A percentile compares a stretch with the other conserved stretches of the same genome.
Evolutionary conservation across 1,140 invertebrate genomes (phyloP).

Genomic region (Chironomus striatipennis): DNA sequence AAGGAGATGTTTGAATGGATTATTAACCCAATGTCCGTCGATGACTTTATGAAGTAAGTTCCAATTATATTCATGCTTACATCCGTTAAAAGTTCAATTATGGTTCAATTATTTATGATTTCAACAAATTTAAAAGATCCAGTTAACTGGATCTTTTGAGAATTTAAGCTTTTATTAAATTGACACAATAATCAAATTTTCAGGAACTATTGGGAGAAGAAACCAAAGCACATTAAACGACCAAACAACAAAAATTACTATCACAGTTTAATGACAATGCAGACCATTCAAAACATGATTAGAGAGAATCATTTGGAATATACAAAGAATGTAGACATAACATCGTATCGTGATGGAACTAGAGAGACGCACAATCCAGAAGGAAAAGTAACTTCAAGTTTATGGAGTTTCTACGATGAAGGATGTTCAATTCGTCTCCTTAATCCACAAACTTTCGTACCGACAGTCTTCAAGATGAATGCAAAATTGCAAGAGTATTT

Average conservation of each 20-base stretch:
- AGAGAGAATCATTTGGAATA: conserved; percentile 66
- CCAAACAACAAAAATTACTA: conserved; percentile 55
- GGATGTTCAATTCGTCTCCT: conserved; percentile 86
- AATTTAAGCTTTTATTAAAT: too few relatives aligned
- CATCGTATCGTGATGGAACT: conserved; percentile 67
- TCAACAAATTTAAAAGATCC: too few relatives aligned
- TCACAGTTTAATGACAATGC: conserved; percentile 61
- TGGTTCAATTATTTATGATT: too few relatives aligned
- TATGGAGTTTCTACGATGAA: conserved; percentile 87
- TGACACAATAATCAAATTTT: too few relatives aligned
- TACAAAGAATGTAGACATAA: conserved; percentile 84
- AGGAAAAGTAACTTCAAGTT: conserved; percentile 60
- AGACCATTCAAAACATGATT: conserved; percentile 68
- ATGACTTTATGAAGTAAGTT: conserved; percentile 52
- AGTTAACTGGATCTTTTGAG: too few relatives aligned
- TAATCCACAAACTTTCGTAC: conserved; percentile 87
- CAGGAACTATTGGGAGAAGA: conserved; percentile 65
- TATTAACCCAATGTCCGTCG: conserved; percentile 50
- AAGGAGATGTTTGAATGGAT: conserved; percentile 58
- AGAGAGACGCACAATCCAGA: conserved; percentile 82
- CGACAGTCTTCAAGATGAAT: conserved; percentile 51
- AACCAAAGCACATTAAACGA: conserved; percentile 64
- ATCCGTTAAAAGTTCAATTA: too few relatives aligned
- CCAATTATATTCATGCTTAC: too few relatives aligned
- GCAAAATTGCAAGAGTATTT: conserved; percentile 89